Evolutionary conservation across 2,888 invertebrate species (phyloP).

Genomic region (Cremastobaeus sp.): DNA sequence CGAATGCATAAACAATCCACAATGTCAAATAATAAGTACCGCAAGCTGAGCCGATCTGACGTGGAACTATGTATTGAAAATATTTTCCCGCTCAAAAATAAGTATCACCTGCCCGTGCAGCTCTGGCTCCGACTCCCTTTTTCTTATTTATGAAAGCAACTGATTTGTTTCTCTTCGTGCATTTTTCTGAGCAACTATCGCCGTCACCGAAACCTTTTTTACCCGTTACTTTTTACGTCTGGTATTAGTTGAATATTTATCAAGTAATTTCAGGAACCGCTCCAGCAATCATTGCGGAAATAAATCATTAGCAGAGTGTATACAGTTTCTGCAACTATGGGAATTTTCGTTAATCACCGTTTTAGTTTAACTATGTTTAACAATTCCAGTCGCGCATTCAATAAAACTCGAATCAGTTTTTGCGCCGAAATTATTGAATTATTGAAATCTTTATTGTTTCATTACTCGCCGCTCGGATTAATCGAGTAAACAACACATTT

Average conservation of each 20-base stretch:
- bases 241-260: no score
- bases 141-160: constrained; percentile 52
- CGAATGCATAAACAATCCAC: no score
- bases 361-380: no score
- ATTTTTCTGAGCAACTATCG: constrained; percentile 45
- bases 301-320: neutral
- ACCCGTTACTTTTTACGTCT: constrained; percentile 15
- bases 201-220: constrained; percentile 28
- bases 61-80: constrained; percentile 12
- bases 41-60: no score
- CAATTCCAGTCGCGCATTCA: no score
- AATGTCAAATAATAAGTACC: no score
- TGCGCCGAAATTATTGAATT: no score
- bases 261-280: constrained; percentile 29
- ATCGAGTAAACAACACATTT: no score
- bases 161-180: constrained; percentile 41
- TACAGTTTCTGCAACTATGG: neutral
- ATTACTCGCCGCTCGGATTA: no score
- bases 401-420: no score
- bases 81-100: constrained; percentile 25
- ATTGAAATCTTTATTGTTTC: no score
- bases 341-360: no score
- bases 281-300: neutral
- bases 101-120: constrained; percentile 29
- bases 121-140: constrained; percentile 27